Conservation (phyloP, 2,888 invertebrate genomes). For the Deilephila elpenor region DNA sequence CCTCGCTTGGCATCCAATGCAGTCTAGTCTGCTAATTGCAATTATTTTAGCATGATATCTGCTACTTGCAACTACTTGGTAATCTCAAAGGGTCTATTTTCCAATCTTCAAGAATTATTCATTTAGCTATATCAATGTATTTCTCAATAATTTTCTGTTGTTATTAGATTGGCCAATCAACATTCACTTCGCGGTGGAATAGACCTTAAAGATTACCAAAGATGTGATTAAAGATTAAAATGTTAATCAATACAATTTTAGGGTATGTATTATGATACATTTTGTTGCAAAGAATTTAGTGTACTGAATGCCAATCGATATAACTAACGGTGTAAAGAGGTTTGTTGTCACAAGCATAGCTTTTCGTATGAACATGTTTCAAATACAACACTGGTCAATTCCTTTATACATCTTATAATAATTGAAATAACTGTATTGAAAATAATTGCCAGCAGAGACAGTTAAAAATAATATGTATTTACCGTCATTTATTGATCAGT, state of each 20-base stretch:
- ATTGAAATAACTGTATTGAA: no score
- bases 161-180: not conserved
- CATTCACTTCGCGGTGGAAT: not conserved
- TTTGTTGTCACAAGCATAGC: conserved; percentile 24
- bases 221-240: no score
- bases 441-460: no score
- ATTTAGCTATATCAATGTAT: no score
- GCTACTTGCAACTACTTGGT: no score
- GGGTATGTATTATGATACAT: not conserved
- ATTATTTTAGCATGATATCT: not conserved
- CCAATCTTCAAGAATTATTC: no score
- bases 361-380: conserved; percentile 25
- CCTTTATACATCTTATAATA: not conserved
- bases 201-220: no score
- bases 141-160: no score
- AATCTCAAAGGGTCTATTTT: no score
- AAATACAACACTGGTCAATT: conserved; percentile 37
- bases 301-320: conserved; percentile 12
- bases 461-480: not conserved
- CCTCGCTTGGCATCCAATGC: conserved; percentile 4
- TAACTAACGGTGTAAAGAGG: not conserved
- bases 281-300: not conserved
- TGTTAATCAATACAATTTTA: not conserved
- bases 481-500: conserved; percentile 4
- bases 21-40: not conserved